Base-by-base conservation (phyloP, 2,113 vertebrate genomes). In the Hemiprocne comata region DNA sequence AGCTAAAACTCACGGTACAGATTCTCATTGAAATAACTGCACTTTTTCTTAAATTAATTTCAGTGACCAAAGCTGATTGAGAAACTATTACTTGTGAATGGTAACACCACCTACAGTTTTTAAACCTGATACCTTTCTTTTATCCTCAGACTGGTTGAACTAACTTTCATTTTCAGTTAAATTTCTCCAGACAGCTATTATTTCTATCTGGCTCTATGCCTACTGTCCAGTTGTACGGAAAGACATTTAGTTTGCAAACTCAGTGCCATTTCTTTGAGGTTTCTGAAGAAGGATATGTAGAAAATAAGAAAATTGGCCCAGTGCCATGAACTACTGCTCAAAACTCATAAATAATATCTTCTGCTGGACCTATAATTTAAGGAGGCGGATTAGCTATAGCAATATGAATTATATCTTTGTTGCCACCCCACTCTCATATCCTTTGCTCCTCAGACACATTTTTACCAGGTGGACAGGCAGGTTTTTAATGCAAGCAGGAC, bases 271-370 rank as follows among this genome's bases (percentile, higher is more conserved):
- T 87, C 76, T 91, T 78, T 90, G 69, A 83, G n/a, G 36, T 74
- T 90, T 96, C 80, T 89, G 44, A 75, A 92, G 76, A 92, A 88
- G 55, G 13, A 69, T 75, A 61, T 21, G 40, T 58, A 78, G 65
- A 85, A 91, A 81, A 89, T 26, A 84, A 96, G 72, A 90, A 89
- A 84, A 80, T 50, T 79, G 90, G 62, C 48, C 76, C 72, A 93
- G 33, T n/a, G 60, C 48, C 82, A 87, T 42, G 40, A 81, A 87
- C 72, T 78, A 78, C 65, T 72, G 40, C 83, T 90, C 74, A 95
- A 94, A 96, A 72, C 50, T 69, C 76, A 92, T 95, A 88, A 92
- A 86, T 86, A 92, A 71, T 64, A 67, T 38, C 38, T 92, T 94
- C 60, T 90, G 17, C 38, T 85, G 73, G 73, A 75, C n/a, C 50